Evolutionary conservation across 1,140 invertebrate genomes (phyloP).

Genomic region (Pararge aegeria): DNA sequence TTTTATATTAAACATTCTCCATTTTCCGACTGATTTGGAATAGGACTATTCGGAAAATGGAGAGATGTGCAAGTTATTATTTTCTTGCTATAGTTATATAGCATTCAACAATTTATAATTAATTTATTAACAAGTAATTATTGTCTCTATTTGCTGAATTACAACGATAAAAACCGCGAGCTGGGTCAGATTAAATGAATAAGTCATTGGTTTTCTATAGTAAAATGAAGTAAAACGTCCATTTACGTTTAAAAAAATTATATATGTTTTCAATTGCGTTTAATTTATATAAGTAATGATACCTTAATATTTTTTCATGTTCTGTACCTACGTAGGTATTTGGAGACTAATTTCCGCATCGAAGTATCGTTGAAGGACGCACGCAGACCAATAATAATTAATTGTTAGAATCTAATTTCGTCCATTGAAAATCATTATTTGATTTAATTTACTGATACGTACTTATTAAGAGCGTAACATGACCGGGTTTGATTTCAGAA

Average conservation of each 20-base stretch:
- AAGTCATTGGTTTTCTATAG: constrained; percentile 7
- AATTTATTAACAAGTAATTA: not conserved
- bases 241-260: too few relatives aligned
- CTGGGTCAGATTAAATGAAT: not conserved
- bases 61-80: too few relatives aligned
- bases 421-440: constrained; percentile 15
- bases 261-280: constrained; percentile 10
- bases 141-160: not conserved
- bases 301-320: constrained; percentile 32
- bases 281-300: constrained; percentile 15
- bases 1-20: too few relatives aligned
- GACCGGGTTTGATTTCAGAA: too few relatives aligned
- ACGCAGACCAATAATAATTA: too few relatives aligned
- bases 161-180: constrained; percentile 1
- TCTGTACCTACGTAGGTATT: constrained; percentile 28
- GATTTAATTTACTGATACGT: constrained; percentile 9
- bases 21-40: too few relatives aligned
- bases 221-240: too few relatives aligned
- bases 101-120: not conserved
- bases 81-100: too few relatives aligned
- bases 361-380: constrained; percentile 30
- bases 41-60: too few relatives aligned
- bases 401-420: constrained; percentile 25
- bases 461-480: not conserved
- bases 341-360: constrained; percentile 66